phyloP scores from a whole-genome alignment of 2,888 invertebrate species.

The Alitta virens region DNA sequence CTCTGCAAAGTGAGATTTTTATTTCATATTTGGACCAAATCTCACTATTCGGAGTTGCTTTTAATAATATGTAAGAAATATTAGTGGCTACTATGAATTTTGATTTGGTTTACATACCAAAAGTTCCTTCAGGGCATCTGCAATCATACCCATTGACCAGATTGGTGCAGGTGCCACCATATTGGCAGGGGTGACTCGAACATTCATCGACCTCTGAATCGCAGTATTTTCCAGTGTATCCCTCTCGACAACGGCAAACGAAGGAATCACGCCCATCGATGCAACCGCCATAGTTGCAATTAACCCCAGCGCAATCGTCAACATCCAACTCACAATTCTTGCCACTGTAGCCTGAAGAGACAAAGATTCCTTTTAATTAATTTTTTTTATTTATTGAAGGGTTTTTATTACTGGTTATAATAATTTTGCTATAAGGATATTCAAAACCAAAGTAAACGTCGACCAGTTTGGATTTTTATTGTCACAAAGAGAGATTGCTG shows the following conservation, averaged over 20 bases:
- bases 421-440: too few species aligned
- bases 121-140: constrained; percentile 10
- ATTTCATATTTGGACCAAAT: too few species aligned
- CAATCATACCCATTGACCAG: constrained; percentile 11
- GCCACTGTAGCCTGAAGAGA: not conserved
- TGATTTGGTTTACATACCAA: constrained; percentile 14
- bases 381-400: too few species aligned
- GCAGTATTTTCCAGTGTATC: constrained; percentile 21
- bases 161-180: constrained; percentile 2
- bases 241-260: constrained; percentile 15
- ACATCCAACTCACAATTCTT: constrained; percentile 11
- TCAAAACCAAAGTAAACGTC: too few species aligned
- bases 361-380: too few species aligned
- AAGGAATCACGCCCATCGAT: constrained; percentile 12
- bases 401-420: too few species aligned
- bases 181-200: constrained; percentile 17
- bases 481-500: too few species aligned
- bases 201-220: constrained; percentile 23
- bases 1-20: too few species aligned
- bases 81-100: too few species aligned
- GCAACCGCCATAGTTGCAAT: constrained; percentile 20
- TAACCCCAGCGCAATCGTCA: constrained; percentile 13
- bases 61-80: too few species aligned
- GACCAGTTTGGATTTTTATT: too few species aligned
- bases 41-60: too few species aligned